A percentile compares a stretch with the other conserved stretches of the same genome.
Evolutionary conservation across 2,113 vertebrate species (phyloP).

Genomic region (Neodon shergylaensis): DNA sequence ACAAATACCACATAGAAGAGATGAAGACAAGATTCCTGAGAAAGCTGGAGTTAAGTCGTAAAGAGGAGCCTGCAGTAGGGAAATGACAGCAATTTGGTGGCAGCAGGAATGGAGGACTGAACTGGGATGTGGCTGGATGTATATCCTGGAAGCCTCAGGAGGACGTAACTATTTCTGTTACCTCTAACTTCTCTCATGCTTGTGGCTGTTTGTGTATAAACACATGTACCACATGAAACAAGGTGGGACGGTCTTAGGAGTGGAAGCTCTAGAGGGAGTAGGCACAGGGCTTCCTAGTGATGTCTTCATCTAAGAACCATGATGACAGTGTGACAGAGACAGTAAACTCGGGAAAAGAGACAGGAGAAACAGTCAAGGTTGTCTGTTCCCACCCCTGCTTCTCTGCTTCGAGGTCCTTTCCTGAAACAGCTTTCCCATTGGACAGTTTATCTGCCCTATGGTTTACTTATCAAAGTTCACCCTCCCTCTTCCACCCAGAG

Average conservation of each 20-base stretch:
- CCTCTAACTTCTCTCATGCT: not conserved
- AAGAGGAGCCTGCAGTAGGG: not conserved
- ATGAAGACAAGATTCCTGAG: not conserved
- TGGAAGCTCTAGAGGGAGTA: not conserved
- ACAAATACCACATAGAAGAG: not conserved
- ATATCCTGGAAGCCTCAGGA: not conserved
- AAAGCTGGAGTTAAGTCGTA: not conserved
- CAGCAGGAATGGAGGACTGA: not conserved
- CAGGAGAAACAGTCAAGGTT: not conserved
- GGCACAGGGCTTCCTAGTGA: not conserved
- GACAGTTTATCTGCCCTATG: not conserved
- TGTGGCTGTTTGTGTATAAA: not conserved
- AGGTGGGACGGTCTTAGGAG: not conserved
- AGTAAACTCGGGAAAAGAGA: not conserved
- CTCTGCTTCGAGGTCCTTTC: not conserved
- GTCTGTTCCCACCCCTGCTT: not conserved
- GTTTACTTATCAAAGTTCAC: not conserved
- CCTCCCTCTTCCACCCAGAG: not conserved
- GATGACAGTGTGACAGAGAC: fast-evolving
- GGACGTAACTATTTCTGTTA: not conserved
- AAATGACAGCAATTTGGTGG: not conserved
- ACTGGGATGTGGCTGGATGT: not conserved
- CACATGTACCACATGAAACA: not conserved
- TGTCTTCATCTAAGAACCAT: not conserved
- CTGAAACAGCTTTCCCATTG: not conserved